A percentile compares a stretch with the other conserved stretches of the same genome.
These are phyloP conservation scores for Tiliacea citrago DNA, from an alignment of 2,888 invertebrate species.

Conservation along the genomic window DNA sequence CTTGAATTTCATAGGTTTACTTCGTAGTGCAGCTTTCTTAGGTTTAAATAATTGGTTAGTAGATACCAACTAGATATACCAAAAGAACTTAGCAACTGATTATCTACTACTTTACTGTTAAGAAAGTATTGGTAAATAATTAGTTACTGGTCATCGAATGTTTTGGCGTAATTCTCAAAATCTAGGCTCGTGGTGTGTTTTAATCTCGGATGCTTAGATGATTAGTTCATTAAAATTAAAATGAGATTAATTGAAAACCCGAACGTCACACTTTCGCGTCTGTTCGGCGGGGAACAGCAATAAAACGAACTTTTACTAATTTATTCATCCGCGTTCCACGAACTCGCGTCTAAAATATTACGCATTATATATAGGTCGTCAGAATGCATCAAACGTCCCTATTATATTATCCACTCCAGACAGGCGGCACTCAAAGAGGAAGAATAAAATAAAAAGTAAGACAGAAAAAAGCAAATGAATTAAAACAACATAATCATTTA, in stretches of 20 bases:
- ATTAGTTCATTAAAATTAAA: conserved; percentile 58
- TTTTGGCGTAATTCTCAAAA: background rate
- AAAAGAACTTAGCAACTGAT: background rate
- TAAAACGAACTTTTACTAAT: conserved; percentile 75
- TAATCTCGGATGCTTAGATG: conserved; percentile 44
- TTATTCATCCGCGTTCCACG: conserved; percentile 75
- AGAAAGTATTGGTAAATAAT: background rate
- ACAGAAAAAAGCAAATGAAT: conserved; percentile 88
- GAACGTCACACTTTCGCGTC: conserved; percentile 56
- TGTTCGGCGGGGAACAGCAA: conserved; percentile 69
- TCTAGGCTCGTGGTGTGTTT: conserved; percentile 28
- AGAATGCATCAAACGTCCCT: conserved; percentile 75
- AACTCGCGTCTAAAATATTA: conserved; percentile 68
- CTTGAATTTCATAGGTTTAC: background rate
- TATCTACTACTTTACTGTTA: too few relatives aligned
- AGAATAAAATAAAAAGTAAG: conserved; percentile 84
- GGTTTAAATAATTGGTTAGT: background rate
- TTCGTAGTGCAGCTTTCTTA: background rate
- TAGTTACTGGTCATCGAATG: conserved; percentile 1
- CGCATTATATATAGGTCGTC: conserved; percentile 67
- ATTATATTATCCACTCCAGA: conserved; percentile 84
- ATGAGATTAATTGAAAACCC: conserved; percentile 45
- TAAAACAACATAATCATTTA: conserved; percentile 90
- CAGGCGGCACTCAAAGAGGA: conserved; percentile 87
- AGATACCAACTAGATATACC: background rate